A percentile compares a stretch with the other conserved stretches of the same genome.
Conservation (phyloP, 2,113 vertebrate species). For the Zingel zingel region DNA sequence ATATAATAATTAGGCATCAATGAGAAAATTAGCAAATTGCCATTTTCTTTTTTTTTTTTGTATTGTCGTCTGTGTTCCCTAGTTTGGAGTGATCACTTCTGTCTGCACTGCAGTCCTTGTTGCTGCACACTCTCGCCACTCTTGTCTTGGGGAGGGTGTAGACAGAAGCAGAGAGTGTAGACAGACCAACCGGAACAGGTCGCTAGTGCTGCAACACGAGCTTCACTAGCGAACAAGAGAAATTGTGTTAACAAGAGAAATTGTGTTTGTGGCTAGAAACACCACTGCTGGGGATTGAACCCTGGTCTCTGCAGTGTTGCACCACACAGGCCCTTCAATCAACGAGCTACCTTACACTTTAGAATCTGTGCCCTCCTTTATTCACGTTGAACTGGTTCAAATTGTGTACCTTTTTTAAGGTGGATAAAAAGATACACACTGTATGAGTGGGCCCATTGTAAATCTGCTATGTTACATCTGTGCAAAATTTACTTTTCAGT, state of each 20-base stretch:
- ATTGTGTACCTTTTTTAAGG: not conserved
- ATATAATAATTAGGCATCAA: no score
- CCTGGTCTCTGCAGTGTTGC: not conserved
- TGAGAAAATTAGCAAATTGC: not conserved
- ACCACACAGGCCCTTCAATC: not conserved
- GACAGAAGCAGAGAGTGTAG: not conserved
- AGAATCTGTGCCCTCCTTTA: not conserved
- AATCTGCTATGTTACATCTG: not conserved
- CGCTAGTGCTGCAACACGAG: not conserved
- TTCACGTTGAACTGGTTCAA: not conserved
- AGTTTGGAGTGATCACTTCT: not conserved
- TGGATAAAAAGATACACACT: not conserved
- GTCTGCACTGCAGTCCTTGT: constrained; percentile 13
- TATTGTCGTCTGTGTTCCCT: not conserved
- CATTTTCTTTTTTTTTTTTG: not conserved
- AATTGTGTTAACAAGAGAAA: constrained; percentile 12
- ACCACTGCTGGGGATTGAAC: not conserved
- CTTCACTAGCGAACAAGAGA: constrained; percentile 8
- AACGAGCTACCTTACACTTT: not conserved
- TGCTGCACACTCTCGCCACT: constrained; percentile 12
- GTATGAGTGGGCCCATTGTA: not conserved
- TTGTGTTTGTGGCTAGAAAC: constrained; percentile 24
- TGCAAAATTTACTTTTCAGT: not conserved
- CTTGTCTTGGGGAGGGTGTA: not conserved
- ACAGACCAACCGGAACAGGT: constrained; percentile 15